Base-by-base conservation (phyloP, 2,113 vertebrate species). In the Sigmodon hispidus region DNA sequence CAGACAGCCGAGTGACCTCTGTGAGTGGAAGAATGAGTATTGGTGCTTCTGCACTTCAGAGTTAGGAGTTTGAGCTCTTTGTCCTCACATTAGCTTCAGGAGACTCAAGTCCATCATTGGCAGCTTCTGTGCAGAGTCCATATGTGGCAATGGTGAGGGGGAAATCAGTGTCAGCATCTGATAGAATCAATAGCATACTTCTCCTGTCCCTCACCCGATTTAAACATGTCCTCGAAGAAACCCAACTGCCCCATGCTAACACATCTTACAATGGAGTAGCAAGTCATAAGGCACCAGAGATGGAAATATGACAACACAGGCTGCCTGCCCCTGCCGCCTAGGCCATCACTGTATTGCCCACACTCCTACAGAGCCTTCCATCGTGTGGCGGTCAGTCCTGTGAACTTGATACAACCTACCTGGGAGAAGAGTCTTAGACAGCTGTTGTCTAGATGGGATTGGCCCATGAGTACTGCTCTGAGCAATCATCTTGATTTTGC, bases 181-280 rank as follows among this genome's bases (percentile, higher is more conserved):
- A 36, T 11, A 52, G 43, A 89, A 40, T 36, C 48, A 43, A 2
- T 4, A 5, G 31, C 10, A 4, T 29, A 3, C 48, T 21, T 55
- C n/a, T 40, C 0, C 17, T 43, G 40, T 3, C 5, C 48, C n/a
- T 29, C 5, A 2, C 8, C 65, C 24, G 36, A 13, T 73, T 52
- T n/a, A 50, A 26, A 0, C 3, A 16, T 0, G 36, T 31, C 52
- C 59, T 43, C 3, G 9, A 65, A 10, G 3, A 5, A 69, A 12
- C 63, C 13, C 26, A 52, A 5, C 1, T 0, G 22, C 1, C 16
- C 45, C 19, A 15, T 4, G 3, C 73, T n/a, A 31, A 1, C 0
- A 0, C 0, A 8, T 24, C 93, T 84, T n/a, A 52, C 15, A 50
- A 75, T 75, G 57, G 12, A 19, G 31, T 48, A 6, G 8, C 22